phyloP scores from a whole-genome alignment of 1,140 invertebrate genomes.

The Intoshia linei region DNA sequence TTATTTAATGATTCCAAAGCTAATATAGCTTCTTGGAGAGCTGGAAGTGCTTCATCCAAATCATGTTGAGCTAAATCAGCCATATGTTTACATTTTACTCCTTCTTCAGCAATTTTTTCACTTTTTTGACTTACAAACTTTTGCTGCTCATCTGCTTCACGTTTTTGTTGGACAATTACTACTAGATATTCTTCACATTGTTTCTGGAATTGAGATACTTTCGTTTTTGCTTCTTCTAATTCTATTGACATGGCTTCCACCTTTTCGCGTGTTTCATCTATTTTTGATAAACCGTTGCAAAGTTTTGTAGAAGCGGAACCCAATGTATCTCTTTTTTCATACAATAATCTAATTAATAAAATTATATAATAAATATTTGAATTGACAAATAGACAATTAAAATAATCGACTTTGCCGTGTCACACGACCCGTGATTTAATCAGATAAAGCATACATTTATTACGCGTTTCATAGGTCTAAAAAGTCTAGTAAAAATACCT shows the following conservation, averaged over 20 bases:
- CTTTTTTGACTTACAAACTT: conserved; percentile 21
- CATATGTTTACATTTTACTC: conserved; percentile 38
- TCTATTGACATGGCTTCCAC: conserved; percentile 39
- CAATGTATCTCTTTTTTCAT: conserved; percentile 33
- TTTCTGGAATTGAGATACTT: conserved; percentile 34
- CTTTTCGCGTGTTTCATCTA: conserved; percentile 33
- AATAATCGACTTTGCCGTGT: no score
- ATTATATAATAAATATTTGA: no score
- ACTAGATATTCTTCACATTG: conserved; percentile 39
- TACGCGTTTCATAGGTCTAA: no score
- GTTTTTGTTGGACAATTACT: conserved; percentile 37
- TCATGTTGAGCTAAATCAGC: conserved; percentile 42
- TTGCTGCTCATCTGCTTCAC: conserved; percentile 41
- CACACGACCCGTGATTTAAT: no score
- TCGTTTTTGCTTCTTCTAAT: conserved; percentile 37
- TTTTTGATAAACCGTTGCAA: conserved; percentile 37
- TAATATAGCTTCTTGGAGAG: conserved; percentile 42
- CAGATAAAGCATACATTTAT: no score
- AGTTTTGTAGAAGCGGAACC: conserved; percentile 34
- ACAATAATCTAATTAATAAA: conserved; percentile 42
- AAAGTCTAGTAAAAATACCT: no score
- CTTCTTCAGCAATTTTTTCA: conserved; percentile 38
- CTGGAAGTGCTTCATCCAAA: conserved; percentile 44
- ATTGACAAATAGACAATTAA: no score
- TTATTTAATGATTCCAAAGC: conserved; percentile 46